Conservation (phyloP, 2,113 vertebrate species). For the Marmota monax region DNA sequence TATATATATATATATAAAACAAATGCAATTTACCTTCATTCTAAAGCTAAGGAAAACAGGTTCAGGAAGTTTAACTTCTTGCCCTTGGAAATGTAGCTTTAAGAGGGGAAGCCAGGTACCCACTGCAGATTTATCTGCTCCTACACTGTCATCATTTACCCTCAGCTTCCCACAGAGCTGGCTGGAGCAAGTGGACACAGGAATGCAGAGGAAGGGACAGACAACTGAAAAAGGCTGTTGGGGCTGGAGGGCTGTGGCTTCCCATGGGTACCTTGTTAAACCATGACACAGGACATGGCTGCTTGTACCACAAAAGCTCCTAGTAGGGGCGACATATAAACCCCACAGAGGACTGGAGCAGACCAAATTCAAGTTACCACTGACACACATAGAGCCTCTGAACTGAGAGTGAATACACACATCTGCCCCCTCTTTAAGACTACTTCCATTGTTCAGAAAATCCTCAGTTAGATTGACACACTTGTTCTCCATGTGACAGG, state of each 20-base stretch:
- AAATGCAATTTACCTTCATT: not conserved
- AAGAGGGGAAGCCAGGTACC: too few relatives aligned
- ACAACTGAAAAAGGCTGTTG: not conserved
- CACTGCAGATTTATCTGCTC: not conserved
- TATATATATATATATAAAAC: too few relatives aligned
- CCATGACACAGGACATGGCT: not conserved
- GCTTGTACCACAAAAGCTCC: accelerated
- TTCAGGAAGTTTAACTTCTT: not conserved
- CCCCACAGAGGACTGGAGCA: not conserved
- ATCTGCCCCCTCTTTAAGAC: not conserved
- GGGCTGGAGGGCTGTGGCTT: not conserved
- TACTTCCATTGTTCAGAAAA: not conserved
- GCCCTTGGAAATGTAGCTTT: not conserved
- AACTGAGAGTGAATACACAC: not conserved
- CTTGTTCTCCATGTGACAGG: not conserved
- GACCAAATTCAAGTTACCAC: not conserved
- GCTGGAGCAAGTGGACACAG: not conserved
- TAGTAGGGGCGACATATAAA: not conserved
- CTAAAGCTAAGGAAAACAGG: not conserved
- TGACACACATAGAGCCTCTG: not conserved
- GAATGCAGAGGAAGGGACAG: not conserved
- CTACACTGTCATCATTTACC: not conserved
- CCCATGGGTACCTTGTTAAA: not conserved
- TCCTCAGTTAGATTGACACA: not conserved
- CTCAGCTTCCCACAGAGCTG: not conserved